Percentiles rank a stretch among this genome's conserved stretches.
Conservation (phyloP, 2,888 invertebrate species). For the Lottia scabra region DNA sequence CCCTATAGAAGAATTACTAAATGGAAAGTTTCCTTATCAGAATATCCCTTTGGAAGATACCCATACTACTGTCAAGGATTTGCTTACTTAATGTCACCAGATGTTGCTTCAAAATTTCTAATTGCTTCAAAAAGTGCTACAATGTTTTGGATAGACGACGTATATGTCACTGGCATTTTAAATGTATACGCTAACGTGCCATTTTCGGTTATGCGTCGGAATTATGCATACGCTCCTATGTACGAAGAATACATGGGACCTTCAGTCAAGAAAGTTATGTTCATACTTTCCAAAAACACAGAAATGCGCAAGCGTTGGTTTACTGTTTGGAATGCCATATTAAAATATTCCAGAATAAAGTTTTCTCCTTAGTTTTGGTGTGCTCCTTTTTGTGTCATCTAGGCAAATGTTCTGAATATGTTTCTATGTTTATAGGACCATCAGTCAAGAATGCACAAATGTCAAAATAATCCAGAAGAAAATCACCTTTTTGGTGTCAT, state of each 20-base stretch:
- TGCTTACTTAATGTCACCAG: constrained; percentile 20
- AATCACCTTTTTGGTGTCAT: too few species aligned
- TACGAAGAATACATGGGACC: not conserved
- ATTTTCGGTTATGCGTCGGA: not conserved
- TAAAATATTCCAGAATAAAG: too few species aligned
- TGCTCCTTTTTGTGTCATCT: too few species aligned
- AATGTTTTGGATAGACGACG: constrained; percentile 57
- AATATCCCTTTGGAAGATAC: constrained; percentile 45
- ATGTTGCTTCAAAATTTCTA: constrained; percentile 16
- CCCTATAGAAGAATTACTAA: constrained; percentile 39
- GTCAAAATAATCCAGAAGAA: too few species aligned
- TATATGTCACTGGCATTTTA: constrained; percentile 53
- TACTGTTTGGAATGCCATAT: not conserved
- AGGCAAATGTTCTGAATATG: too few species aligned
- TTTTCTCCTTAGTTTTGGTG: too few species aligned
- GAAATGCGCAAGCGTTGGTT: not conserved
- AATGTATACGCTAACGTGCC: constrained; percentile 14
- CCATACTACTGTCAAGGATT: constrained; percentile 54
- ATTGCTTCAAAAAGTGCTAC: constrained; percentile 32
- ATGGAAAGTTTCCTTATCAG: constrained; percentile 41
- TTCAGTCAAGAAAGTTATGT: not conserved
- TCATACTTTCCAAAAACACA: not conserved
- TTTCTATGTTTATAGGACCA: too few species aligned
- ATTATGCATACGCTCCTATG: not conserved
- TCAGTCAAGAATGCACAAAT: too few species aligned